A percentile compares a stretch with the other conserved stretches of the same genome.
Conservation (phyloP, 1,140 invertebrate genomes). For the Eubasilissa regina region DNA sequence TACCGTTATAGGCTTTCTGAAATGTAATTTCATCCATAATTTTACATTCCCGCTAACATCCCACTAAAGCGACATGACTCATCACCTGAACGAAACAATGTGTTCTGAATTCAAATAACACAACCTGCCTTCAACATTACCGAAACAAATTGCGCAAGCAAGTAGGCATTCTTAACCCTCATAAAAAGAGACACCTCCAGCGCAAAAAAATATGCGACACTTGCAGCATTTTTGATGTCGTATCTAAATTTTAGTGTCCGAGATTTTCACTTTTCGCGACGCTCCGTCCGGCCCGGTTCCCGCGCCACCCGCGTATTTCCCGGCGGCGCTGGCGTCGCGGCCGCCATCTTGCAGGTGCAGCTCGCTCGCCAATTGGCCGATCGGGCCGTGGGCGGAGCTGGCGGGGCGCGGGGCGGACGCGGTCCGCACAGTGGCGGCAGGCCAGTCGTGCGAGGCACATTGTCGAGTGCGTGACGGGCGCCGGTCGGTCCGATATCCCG, state of each 20-base stretch:
- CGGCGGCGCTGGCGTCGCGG: constrained; percentile 45
- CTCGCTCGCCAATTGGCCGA: constrained; percentile 44
- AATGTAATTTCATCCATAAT: neutral
- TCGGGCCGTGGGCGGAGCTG: constrained; percentile 11
- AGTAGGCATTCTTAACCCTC: neutral
- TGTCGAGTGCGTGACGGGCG: constrained; percentile 9
- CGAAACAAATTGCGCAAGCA: neutral
- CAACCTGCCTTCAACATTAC: neutral
- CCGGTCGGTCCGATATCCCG: constrained; percentile 21
- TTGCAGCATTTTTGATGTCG: neutral
- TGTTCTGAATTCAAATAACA: constrained; percentile 16
- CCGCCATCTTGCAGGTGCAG: constrained; percentile 51
- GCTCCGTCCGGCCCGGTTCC: neutral
- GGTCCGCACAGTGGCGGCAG: neutral
- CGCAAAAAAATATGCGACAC: too few species aligned
- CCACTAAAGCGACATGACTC: too few species aligned
- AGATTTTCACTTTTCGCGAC: neutral
- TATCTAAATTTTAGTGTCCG: neutral
- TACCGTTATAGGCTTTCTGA: too few species aligned
- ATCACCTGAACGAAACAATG: neutral
- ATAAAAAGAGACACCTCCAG: too few species aligned
- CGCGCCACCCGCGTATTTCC: constrained; percentile 34
- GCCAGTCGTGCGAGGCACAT: constrained; percentile 28
- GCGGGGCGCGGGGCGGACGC: constrained; percentile 1
- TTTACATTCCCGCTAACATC: constrained; percentile 10